A percentile compares a stretch with the other conserved stretches of the same genome.
phyloP scores from a whole-genome alignment of 2,888 invertebrate genomes.

The Falcaria lacertinaria region DNA sequence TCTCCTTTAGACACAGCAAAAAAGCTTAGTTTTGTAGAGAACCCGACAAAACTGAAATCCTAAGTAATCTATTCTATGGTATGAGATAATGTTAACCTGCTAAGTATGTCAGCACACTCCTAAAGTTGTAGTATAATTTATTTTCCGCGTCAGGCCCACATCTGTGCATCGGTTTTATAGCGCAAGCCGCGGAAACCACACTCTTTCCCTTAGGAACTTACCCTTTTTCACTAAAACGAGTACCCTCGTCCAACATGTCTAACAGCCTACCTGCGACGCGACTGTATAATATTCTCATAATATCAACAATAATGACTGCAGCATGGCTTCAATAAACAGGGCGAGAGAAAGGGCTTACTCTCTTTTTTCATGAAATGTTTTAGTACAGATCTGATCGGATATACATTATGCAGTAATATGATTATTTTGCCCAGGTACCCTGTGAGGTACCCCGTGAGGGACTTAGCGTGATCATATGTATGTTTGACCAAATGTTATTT shows the following conservation, averaged over 20 bases:
- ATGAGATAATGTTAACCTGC: too few relatives aligned
- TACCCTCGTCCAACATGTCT: slow-evolving; percentile 19
- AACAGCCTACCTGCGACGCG: slow-evolving; percentile 15
- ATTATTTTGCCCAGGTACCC: too few relatives aligned
- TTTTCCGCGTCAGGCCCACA: slow-evolving; percentile 18
- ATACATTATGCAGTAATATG: too few relatives aligned
- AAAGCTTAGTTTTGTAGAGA: too few relatives aligned
- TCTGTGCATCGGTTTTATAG: slow-evolving; percentile 32
- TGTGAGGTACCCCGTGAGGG: too few relatives aligned
- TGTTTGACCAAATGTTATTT: too few relatives aligned
- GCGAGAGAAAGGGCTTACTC: slow-evolving; percentile 4
- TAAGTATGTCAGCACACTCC: too few relatives aligned
- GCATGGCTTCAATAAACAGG: slow-evolving; percentile 3
- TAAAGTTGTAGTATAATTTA: slow-evolving; percentile 15
- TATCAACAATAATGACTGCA: slow-evolving; percentile 25
- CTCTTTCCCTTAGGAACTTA: slow-evolving; percentile 31
- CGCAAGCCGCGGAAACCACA: slow-evolving; percentile 20
- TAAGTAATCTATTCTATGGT: too few relatives aligned
- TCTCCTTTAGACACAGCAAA: too few relatives aligned
- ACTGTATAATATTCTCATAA: slow-evolving; percentile 34
- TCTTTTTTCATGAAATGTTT: slow-evolving; percentile 5
- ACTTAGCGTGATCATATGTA: too few relatives aligned
- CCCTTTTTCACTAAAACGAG: slow-evolving; percentile 40
- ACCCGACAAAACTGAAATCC: too few relatives aligned
- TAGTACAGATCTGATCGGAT: not conserved